These are phyloP conservation scores for Trichechus manatus DNA, from an alignment of 2,113 vertebrate species.

Conservation along the genomic window DNA sequence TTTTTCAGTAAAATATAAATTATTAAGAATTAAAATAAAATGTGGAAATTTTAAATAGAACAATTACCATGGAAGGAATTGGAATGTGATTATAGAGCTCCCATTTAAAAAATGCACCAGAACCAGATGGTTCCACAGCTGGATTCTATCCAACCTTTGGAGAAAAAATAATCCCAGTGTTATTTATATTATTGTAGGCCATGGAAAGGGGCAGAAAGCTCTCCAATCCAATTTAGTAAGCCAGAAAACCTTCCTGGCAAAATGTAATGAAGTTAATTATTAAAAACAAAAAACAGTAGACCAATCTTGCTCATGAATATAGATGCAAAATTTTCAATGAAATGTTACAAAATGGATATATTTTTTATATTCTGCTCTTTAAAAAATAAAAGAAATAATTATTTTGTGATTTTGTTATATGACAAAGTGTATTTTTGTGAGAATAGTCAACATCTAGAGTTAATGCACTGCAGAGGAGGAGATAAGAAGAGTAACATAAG, in stretches of 20 bases:
- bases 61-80: conserved; percentile 22
- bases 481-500: background rate
- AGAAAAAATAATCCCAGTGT: conserved; percentile 42
- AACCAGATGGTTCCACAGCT: conserved; percentile 61
- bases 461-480: background rate
- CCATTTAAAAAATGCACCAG: conserved; percentile 38
- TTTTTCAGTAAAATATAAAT: conserved; percentile 42
- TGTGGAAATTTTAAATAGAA: background rate
- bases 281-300: conserved; percentile 12
- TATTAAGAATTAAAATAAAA: conserved; percentile 57
- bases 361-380: background rate
- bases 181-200: conserved; percentile 24
- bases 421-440: background rate
- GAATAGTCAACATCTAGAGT: background rate
- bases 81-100: conserved; percentile 30
- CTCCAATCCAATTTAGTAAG: conserved; percentile 19
- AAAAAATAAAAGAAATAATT: background rate
- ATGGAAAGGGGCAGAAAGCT: conserved; percentile 26
- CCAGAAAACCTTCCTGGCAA: conserved; percentile 26
- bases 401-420: background rate
- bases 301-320: background rate
- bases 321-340: background rate
- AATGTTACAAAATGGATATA: conserved; percentile 7
- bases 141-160: conserved; percentile 51
- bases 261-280: background rate